A percentile compares a stretch with the other conserved stretches of the same genome.
Evolutionary conservation across 2,797 vertebrate genomes (phyloP).

Genomic region (Lepidocolaptes lacrymiger): DNA sequence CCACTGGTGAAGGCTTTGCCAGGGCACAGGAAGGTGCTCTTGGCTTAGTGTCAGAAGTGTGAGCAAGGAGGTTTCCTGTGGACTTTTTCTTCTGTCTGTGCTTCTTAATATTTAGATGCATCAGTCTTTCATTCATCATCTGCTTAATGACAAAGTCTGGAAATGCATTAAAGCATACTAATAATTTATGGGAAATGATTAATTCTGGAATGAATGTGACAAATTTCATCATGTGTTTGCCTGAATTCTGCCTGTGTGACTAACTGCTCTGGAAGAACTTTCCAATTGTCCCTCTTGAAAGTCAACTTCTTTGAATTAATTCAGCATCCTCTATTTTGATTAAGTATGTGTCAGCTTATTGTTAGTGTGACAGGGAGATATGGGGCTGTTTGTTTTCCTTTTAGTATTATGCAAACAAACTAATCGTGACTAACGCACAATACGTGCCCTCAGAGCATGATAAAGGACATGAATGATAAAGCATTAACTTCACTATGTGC

Average conservation of each 20-base stretch:
- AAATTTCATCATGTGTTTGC: slow-evolving; percentile 41
- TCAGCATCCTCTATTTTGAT: slow-evolving; percentile 70
- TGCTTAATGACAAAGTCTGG: not conserved
- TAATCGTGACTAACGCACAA: slow-evolving; percentile 71
- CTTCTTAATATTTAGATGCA: not conserved
- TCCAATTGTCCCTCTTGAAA: slow-evolving; percentile 47
- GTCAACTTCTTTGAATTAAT: slow-evolving; percentile 55
- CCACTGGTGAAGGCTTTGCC: slow-evolving; percentile 3
- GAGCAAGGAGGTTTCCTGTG: not conserved
- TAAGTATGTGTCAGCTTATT: slow-evolving; percentile 70
- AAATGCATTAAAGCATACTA: not conserved
- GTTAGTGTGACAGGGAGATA: slow-evolving; percentile 64
- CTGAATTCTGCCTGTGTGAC: slow-evolving; percentile 44
- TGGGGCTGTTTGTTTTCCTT: slow-evolving; percentile 68
- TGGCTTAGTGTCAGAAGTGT: not conserved
- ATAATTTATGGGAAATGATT: slow-evolving; percentile 18
- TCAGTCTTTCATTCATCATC: not conserved
- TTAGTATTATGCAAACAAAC: slow-evolving; percentile 73
- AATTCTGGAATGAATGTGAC: slow-evolving; percentile 19
- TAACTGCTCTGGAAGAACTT: slow-evolving; percentile 30
- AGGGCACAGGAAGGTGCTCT: not conserved
- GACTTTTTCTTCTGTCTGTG: not conserved
- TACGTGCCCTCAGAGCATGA: not conserved
- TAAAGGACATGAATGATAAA: slow-evolving; percentile 19
- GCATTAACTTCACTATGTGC: slow-evolving; percentile 14